Evolutionary conservation across 2,113 vertebrate species (phyloP), one percentile per base, ranked within the genome.

Genomic region (Gallinago jamesoni): DNA sequence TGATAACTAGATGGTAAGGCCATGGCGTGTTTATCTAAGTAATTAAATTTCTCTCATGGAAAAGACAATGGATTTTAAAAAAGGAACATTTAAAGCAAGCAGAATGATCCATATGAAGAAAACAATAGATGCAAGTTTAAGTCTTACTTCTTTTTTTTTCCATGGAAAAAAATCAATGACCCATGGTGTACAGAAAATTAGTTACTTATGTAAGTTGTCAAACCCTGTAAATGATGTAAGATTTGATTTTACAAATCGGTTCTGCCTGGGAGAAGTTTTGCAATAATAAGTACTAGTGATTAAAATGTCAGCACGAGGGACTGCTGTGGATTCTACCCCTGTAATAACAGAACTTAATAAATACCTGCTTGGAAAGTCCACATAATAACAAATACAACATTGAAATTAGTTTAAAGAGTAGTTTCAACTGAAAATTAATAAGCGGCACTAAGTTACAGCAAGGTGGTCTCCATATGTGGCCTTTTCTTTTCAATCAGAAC

Each of bases 231-330:
- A 96, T 84, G 60, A 95, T 78, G 78, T 91, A 94, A 97, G 95
- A 95, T 78, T 95, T 67, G 63, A 90, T 93, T 98, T 97, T 96
- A 92, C 68, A 96, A 96, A 98, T 97, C 87, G 92, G 77, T 97
- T 92, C 74, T 96, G 90, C 96, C 93, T 95, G 60, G 76, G 67
- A 95, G 74, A 96, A 95, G 57, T 93, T 97, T 96, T 83, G 93
- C 87, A 96, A 53, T 78, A 96, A 62, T 84, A 90, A 87, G 82
- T 93, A 85, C 82, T 73, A 87, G 94, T 95, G 94, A 97, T 98
- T 97, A 97, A 98, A 98, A 97, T 94, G 96, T 96, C 97, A 97
- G 56, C 84, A 88, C 97, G 94, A 97, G 92, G 83, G 82, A 97
- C 79, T 82, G 66, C 91, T 75, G 55, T 62, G 85, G 89, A 69